Evolutionary conservation across 2,113 vertebrate genomes (phyloP).

Genomic region (Cynoglossus semilaevis): DNA sequence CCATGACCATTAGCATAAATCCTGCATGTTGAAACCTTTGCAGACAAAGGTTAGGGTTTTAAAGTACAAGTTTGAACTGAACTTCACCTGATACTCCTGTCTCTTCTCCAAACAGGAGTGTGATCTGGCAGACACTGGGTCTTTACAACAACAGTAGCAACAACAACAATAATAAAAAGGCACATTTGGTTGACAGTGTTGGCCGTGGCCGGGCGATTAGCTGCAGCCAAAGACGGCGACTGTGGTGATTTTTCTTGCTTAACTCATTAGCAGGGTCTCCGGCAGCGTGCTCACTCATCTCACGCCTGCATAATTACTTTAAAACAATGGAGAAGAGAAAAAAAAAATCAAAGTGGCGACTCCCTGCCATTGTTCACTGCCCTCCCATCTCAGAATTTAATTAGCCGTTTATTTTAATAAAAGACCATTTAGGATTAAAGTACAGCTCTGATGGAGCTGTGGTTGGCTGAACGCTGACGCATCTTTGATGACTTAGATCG

Average conservation of each 20-base stretch:
- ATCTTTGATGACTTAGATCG: constrained; percentile 63
- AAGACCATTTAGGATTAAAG: constrained; percentile 79
- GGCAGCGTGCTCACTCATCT: constrained; percentile 79
- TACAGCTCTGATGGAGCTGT: constrained; percentile 66
- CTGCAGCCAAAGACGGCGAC: constrained; percentile 76
- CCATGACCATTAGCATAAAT: constrained; percentile 16
- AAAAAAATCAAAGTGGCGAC: constrained; percentile 76
- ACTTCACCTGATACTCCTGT: constrained; percentile 12
- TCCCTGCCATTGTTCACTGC: constrained; percentile 75
- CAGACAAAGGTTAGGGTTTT: constrained; percentile 28
- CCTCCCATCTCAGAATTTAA: constrained; percentile 80
- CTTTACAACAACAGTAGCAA: constrained; percentile 25
- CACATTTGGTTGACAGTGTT: constrained; percentile 73
- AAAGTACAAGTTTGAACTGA: constrained; percentile 33
- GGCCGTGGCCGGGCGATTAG: constrained; percentile 77
- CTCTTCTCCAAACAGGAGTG: constrained; percentile 15
- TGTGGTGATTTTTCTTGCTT: constrained; percentile 82
- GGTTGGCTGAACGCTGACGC: constrained; percentile 52
- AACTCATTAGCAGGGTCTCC: constrained; percentile 79
- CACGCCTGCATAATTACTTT: constrained; percentile 81
- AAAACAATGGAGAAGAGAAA: constrained; percentile 63
- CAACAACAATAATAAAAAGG: constrained; percentile 43
- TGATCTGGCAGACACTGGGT: background rate
- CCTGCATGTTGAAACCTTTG: constrained; percentile 1
- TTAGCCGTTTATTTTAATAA: constrained; percentile 81